Conservation (phyloP, 2,888 invertebrate species). For the Stictocephala bisonia region DNA sequence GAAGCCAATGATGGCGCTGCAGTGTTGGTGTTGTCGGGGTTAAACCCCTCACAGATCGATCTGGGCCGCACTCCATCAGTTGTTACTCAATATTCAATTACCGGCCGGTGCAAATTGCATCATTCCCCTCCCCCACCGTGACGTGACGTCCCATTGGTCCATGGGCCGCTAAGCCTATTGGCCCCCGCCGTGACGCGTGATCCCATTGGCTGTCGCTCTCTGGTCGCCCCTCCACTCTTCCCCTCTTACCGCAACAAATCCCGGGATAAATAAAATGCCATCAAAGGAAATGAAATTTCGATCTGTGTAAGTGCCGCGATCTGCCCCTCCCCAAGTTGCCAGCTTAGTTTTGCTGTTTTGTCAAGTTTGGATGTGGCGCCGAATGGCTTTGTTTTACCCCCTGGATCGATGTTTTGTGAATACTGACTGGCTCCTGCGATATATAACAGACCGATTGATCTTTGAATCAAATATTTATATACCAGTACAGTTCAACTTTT, state of each 20-base stretch:
- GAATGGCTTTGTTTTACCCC: too few relatives aligned
- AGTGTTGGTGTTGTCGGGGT: neutral
- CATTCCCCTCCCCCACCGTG: constrained; percentile 27
- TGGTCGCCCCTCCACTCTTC: neutral
- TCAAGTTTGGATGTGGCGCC: too few relatives aligned
- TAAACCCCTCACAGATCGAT: constrained; percentile 37
- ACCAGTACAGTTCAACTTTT: too few relatives aligned
- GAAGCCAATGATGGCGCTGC: too few relatives aligned
- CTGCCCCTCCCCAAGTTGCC: too few relatives aligned
- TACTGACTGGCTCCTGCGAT: too few relatives aligned
- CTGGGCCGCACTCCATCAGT: constrained; percentile 16
- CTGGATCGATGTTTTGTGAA: too few relatives aligned
- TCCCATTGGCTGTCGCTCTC: too few relatives aligned
- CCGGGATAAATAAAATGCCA: constrained; percentile 47
- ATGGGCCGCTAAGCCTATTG: constrained; percentile 69
- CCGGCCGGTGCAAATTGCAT: constrained; percentile 42
- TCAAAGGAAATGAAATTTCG: constrained; percentile 53
- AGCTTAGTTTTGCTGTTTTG: too few relatives aligned
- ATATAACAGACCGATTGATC: too few relatives aligned
- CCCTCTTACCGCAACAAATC: constrained; percentile 25
- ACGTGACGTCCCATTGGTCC: constrained; percentile 65
- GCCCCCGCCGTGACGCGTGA: constrained; percentile 56
- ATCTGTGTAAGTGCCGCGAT: constrained; percentile 46
- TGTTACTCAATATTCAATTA: constrained; percentile 49
- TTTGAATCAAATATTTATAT: too few relatives aligned